Evolutionary conservation across 2,888 invertebrate genomes (phyloP).

Genomic region (Chrysodeixis includens): DNA sequence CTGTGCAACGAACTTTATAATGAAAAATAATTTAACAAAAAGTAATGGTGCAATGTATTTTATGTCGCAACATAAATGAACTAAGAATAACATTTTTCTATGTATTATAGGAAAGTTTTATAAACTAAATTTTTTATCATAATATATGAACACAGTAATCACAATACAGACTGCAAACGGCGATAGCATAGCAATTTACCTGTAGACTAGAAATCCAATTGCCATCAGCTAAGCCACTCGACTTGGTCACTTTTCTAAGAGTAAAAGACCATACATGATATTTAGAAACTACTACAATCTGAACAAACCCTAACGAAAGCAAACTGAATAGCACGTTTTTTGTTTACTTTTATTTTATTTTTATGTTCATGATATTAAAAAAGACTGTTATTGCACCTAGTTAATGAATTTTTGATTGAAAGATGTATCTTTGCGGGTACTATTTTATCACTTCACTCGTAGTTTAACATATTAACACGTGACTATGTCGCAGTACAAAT

Average conservation of each 20-base stretch:
- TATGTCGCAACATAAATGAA: too few relatives aligned
- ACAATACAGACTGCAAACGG: too few relatives aligned
- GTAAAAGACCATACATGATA: not conserved
- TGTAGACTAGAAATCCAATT: not conserved
- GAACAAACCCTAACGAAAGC: not conserved
- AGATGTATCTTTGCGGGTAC: not conserved
- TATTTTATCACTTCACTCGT: not conserved
- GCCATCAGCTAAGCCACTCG: not conserved
- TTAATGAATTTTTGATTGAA: conserved; percentile 1
- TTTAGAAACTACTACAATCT: not conserved
- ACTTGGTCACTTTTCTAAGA: not conserved
- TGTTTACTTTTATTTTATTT: not conserved
- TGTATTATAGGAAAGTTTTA: too few relatives aligned
- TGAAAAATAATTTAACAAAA: too few relatives aligned
- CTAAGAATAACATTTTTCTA: too few relatives aligned
- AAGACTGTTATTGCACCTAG: not conserved
- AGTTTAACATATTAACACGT: not conserved
- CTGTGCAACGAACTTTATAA: too few relatives aligned
- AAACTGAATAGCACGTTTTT: not conserved
- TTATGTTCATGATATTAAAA: conserved; percentile 7
- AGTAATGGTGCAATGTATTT: too few relatives aligned
- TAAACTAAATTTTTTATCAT: too few relatives aligned
- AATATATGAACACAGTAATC: too few relatives aligned
- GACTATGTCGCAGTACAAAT: not conserved
- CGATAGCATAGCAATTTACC: not conserved